A percentile compares a stretch with the other conserved stretches of the same genome.
phyloP scores from a whole-genome alignment of 2,888 invertebrate genomes.

The Apamea monoglypha region DNA sequence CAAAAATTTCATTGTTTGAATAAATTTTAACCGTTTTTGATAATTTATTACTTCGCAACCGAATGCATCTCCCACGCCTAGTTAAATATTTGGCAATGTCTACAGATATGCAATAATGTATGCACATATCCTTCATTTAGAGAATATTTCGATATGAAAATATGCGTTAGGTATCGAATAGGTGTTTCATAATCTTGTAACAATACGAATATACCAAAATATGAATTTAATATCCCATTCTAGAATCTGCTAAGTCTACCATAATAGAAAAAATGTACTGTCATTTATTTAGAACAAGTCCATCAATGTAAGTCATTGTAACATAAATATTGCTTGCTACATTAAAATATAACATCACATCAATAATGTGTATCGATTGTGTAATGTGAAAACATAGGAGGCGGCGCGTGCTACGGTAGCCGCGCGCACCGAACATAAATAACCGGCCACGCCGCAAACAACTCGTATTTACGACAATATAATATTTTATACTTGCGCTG shows the following conservation, averaged over 20 bases:
- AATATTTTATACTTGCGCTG: conserved; percentile 87
- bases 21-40: conserved; percentile 54
- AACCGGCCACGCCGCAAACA: conserved; percentile 85
- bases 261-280: neutral
- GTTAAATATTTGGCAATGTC: conserved; percentile 58
- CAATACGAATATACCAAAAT: conserved; percentile 7
- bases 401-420: conserved; percentile 87
- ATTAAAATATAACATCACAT: conserved; percentile 28
- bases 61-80: conserved; percentile 60
- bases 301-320: neutral
- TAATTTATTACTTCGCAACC: conserved; percentile 63
- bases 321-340: conserved; percentile 1
- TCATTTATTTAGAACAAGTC: neutral
- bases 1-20: conserved; percentile 47
- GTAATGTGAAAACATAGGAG: conserved; percentile 69
- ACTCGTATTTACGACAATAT: conserved; percentile 87
- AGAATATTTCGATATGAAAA: conserved; percentile 31
- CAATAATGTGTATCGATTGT: conserved; percentile 51
- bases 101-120: conserved; percentile 52
- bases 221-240: neutral
- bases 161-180: conserved; percentile 21
- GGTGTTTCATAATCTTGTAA: conserved; percentile 40
- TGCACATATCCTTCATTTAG: conserved; percentile 37
- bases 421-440: conserved; percentile 82
- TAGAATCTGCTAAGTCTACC: neutral